Percentiles rank a stretch among this genome's conserved stretches.
Conservation (phyloP, 2,888 invertebrate genomes). For the Stenurella melanura region DNA sequence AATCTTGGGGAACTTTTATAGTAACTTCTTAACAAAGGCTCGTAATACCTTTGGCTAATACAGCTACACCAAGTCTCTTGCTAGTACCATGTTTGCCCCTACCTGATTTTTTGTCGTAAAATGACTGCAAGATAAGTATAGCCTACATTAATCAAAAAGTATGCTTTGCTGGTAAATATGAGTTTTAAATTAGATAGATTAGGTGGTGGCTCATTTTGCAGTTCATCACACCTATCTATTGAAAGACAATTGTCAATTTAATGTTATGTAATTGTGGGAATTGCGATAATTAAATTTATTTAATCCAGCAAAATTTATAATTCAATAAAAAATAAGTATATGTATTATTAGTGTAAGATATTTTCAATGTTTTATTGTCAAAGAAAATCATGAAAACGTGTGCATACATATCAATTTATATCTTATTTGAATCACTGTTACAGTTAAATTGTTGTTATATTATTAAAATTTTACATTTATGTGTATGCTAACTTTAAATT, state of each 20-base stretch:
- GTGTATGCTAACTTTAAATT: no score
- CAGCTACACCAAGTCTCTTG: no score
- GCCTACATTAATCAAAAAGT: slow-evolving; percentile 32
- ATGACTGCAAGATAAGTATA: slow-evolving; percentile 8
- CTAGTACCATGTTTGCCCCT: no score
- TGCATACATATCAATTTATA: slow-evolving; percentile 7
- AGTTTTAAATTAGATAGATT: slow-evolving; percentile 6
- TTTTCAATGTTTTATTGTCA: neutral
- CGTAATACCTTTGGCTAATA: no score
- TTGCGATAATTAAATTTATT: slow-evolving; percentile 18
- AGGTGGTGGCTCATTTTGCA: neutral
- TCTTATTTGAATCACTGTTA: neutral
- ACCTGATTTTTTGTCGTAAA: no score
- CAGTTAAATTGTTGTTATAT: no score
- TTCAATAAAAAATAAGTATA: slow-evolving; percentile 5
- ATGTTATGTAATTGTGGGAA: slow-evolving; percentile 21
- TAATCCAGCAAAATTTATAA: slow-evolving; percentile 21
- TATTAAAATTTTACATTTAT: no score
- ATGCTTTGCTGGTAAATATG: slow-evolving; percentile 29
- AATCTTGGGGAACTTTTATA: no score
- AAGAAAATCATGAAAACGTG: neutral
- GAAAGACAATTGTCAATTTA: slow-evolving; percentile 29
- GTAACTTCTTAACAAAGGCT: no score
- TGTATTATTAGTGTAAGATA: neutral
- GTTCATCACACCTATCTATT: neutral